Evolutionary conservation across 2,797 vertebrate genomes (phyloP).

Genomic region (Menidia menidia): DNA sequence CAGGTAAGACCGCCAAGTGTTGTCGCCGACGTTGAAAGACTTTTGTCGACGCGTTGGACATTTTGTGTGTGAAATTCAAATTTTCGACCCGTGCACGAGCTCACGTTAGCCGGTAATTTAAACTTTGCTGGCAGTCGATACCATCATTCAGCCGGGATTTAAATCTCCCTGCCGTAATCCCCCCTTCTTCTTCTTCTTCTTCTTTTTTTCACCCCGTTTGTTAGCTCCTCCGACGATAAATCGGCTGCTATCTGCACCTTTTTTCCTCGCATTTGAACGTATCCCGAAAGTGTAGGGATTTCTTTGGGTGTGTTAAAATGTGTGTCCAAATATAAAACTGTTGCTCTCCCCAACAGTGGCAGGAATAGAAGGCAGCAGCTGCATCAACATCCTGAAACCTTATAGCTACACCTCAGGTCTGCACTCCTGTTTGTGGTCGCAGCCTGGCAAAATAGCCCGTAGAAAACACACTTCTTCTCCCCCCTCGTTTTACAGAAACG

Average conservation of each 20-base stretch:
- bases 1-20: conserved; percentile 82
- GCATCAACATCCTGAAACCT: conserved; percentile 80
- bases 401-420: conserved; percentile 59
- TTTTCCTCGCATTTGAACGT: neutral
- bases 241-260: neutral
- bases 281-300: neutral
- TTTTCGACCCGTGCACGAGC: conserved; percentile 31
- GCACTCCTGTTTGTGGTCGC: conserved; percentile 56
- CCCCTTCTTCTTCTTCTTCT: conserved; percentile 21
- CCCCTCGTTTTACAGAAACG: too few species aligned
- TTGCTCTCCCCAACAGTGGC: conserved; percentile 63
- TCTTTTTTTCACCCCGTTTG: conserved; percentile 10
- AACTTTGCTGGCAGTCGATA: conserved; percentile 59
- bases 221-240: neutral
- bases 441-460: conserved; percentile 19
- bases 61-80: conserved; percentile 4
- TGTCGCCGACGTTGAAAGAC: conserved; percentile 31
- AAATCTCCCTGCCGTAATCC: conserved; percentile 37
- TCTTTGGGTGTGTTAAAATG: neutral
- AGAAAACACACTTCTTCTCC: conserved; percentile 17
- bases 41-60: conserved; percentile 7
- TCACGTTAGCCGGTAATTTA: conserved; percentile 33
- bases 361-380: conserved; percentile 80
- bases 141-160: conserved; percentile 31
- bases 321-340: conserved; percentile 55